Evolutionary conservation across 1,140 invertebrate species (phyloP), one percentile per base, ranked within the genome.

Genomic region (Dendroctonus ponderosae): DNA sequence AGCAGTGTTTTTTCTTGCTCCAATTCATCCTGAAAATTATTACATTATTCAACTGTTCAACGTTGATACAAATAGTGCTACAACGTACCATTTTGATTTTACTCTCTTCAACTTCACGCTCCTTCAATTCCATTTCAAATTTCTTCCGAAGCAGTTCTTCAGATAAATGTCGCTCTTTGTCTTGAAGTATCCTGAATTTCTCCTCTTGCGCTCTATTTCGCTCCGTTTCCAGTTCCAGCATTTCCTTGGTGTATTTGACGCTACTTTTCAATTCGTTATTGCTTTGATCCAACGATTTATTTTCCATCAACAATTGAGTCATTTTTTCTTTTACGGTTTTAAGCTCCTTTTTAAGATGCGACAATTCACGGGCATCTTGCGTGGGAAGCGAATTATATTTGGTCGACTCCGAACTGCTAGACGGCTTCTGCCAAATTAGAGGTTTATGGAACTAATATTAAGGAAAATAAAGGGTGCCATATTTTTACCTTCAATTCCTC

Each of bases 201-300:
- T 77, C 76, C 53, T 83, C 79, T 0, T 88, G 76, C 56, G 81
- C 83, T 12, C 84, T 81, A 58, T 80, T 81, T 63, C 85, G 82
- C 11, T 83, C 81, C 9, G 80, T 78, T 44, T 81, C 81, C 0
- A 81, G 79, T 56, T 82, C 81, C 0, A 85, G 70, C 69, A 87
- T 84, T 6, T 83, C 82, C 58, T 84, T 84, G 69, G 72, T 77
- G 70, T 70, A 81, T 71, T 76, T 83, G 69, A 82, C 67, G 58
- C 75, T 81, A 61, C 70, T 83, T 76, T 74, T 59, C 38, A 66
- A 61, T 40, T 72, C 66, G 9, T 50, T 61, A 8, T 68, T 71
- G 9, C 42, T 50, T 15, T 70, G 69, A 61, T 72, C 73, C 61
- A 74, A 49, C 2, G 38, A 14, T 50, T 69, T 73, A 0, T 70